phyloP scores from a whole-genome alignment of 2,113 vertebrate species.

The Oncorhynchus gorbuscha region DNA sequence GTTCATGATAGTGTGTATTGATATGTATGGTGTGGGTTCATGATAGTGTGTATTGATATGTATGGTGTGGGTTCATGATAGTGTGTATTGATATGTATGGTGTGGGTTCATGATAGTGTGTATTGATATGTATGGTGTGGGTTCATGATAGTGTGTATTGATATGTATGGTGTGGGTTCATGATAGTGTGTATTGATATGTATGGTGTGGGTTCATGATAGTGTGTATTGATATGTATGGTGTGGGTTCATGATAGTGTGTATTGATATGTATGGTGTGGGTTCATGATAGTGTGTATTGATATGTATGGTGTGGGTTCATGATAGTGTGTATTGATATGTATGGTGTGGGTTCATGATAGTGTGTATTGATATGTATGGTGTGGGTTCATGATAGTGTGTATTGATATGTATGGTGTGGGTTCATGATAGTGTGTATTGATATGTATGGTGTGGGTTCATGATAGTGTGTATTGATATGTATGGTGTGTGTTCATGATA shows the following conservation, averaged over 20 bases:
- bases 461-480: constrained; percentile 7
- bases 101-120: not conserved
- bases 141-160: constrained; percentile 4
- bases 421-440: constrained; percentile 4
- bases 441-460: not conserved
- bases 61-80: too few species aligned
- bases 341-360: not conserved
- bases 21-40: not conserved
- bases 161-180: not conserved
- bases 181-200: too few species aligned
- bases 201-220: not conserved
- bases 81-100: too few species aligned
- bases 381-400: too few species aligned
- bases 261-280: constrained; percentile 1
- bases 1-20: constrained; percentile 4
- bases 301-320: not conserved
- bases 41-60: constrained; percentile 7
- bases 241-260: not conserved
- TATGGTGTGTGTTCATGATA: too few species aligned
- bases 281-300: too few species aligned
- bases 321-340: constrained; percentile 7
- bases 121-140: not conserved
- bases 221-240: constrained; percentile 8
- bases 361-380: constrained; percentile 9
- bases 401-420: too few species aligned